Evolutionary conservation across 1,140 invertebrate species (phyloP).

Genomic region (Asobara japonica): DNA sequence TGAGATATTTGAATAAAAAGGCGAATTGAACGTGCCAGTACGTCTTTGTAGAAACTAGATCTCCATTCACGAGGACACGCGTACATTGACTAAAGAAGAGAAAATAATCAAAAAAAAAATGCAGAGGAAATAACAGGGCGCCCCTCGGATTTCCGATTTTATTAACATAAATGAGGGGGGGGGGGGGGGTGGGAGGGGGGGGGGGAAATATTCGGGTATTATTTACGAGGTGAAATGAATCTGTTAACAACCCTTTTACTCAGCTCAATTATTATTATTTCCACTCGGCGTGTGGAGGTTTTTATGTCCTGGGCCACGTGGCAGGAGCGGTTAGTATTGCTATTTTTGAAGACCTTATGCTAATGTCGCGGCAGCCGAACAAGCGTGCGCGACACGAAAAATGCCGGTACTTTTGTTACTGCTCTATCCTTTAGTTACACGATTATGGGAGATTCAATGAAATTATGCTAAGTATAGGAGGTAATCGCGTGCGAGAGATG

Average conservation of each 20-base stretch:
- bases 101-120: not conserved
- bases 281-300: not conserved
- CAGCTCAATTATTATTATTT: slow-evolving; percentile 5
- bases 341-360: slow-evolving; percentile 53
- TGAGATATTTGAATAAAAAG: slow-evolving; percentile 27
- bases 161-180: slow-evolving; percentile 13
- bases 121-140: not conserved
- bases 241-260: slow-evolving; percentile 10
- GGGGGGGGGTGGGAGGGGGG: too few species aligned
- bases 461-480: slow-evolving; percentile 57
- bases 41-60: slow-evolving; percentile 11
- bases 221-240: slow-evolving; percentile 21
- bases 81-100: not conserved
- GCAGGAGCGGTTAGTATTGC: slow-evolving; percentile 32
- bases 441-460: slow-evolving; percentile 57
- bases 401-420: slow-evolving; percentile 43
- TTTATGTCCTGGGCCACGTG: slow-evolving; percentile 20
- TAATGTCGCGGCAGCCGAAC: slow-evolving; percentile 41
- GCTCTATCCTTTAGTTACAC: slow-evolving; percentile 32
- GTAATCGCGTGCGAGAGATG: slow-evolving; percentile 37
- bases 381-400: slow-evolving; percentile 42
- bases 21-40: not conserved
- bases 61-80: not conserved
- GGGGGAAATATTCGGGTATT: slow-evolving; percentile 24
- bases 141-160: not conserved